A percentile compares a stretch with the other conserved stretches of the same genome.
These are phyloP conservation scores for Peromyscus melanophrys DNA, from an alignment of 2,797 vertebrate species.

Conservation along the genomic window DNA sequence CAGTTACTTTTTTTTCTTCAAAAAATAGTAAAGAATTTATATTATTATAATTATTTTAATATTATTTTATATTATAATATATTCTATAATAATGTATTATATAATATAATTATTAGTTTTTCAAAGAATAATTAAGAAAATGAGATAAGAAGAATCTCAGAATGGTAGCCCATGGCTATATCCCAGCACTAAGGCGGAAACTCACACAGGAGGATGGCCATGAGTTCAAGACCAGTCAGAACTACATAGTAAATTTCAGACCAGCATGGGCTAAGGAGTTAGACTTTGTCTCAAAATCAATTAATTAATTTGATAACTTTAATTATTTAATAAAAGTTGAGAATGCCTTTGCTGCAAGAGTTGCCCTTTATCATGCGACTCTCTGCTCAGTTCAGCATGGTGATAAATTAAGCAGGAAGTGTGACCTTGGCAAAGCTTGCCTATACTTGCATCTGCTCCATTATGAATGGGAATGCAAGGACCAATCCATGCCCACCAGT, in stretches of 20 bases:
- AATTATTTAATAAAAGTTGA: conserved; percentile 19
- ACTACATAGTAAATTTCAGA: not conserved
- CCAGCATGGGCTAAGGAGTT: not conserved
- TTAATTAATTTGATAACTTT: not conserved
- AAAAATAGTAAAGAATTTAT: not conserved
- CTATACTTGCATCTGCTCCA: not conserved
- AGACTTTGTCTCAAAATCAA: not conserved
- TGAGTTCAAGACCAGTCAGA: not conserved
- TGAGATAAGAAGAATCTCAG: not conserved
- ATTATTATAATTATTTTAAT: not conserved
- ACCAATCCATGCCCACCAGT: not conserved
- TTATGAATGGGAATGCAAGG: not conserved
- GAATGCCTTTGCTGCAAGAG: not conserved
- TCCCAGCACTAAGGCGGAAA: not conserved
- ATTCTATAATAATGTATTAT: not conserved
- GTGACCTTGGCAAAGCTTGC: not conserved
- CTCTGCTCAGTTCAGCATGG: not conserved
- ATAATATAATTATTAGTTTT: not conserved
- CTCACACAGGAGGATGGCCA: not conserved
- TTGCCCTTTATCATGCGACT: not conserved
- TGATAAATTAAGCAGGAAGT: not conserved
- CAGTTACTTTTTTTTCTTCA: not conserved
- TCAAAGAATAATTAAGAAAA: not conserved
- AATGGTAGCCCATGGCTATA: not conserved
- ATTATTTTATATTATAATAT: not conserved